phyloP scores from a whole-genome alignment of 2,113 vertebrate genomes.

The Mustela nigripes region DNA sequence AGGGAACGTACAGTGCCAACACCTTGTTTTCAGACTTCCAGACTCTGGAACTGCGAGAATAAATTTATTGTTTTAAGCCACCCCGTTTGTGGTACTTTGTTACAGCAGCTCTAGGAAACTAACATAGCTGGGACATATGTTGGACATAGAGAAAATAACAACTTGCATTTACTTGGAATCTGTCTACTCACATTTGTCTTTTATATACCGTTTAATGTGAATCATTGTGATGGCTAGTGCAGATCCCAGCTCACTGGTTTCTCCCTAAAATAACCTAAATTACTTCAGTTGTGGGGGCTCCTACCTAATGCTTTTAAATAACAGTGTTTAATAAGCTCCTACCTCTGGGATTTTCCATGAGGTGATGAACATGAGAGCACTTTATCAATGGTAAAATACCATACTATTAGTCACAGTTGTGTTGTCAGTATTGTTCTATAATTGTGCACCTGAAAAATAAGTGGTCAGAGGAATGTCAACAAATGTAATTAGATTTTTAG shows the following conservation, averaged over 20 bases:
- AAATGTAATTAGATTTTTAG: conserved; percentile 72
- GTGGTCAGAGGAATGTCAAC: conserved; percentile 48
- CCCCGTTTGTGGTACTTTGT: neutral
- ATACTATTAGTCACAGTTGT: neutral
- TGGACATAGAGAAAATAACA: neutral
- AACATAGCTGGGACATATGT: neutral
- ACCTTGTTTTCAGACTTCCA: neutral
- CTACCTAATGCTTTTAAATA: neutral
- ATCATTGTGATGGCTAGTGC: neutral
- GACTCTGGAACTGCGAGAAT: neutral
- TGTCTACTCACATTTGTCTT: conserved; percentile 9
- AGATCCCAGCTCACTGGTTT: conserved; percentile 5
- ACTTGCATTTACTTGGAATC: neutral
- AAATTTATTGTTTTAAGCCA: neutral
- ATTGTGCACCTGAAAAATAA: conserved; percentile 67
- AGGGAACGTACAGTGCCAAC: neutral
- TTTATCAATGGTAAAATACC: conserved; percentile 34
- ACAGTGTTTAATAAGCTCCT: neutral
- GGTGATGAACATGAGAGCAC: neutral
- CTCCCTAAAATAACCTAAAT: neutral
- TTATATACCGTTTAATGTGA: conserved; percentile 22
- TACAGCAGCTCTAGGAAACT: neutral
- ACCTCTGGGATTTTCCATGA: conserved; percentile 12
- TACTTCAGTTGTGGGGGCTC: neutral
- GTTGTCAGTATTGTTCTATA: conserved; percentile 57